These are phyloP conservation scores for Aphyosemion australe DNA, from an alignment of 2,113 vertebrate species.

Conservation along the genomic window DNA sequence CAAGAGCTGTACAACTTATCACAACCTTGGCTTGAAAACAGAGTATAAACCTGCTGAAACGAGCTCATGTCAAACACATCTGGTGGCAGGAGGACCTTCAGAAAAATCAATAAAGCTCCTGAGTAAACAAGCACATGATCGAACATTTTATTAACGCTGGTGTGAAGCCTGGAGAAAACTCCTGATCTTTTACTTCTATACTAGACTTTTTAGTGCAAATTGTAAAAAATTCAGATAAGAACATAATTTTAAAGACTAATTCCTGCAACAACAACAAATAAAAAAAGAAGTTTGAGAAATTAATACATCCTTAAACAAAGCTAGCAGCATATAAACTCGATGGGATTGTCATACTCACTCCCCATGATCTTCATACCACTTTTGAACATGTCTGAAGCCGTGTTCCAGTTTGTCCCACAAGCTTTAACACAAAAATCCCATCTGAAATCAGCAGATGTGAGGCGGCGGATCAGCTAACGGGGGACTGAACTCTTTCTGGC, in stretches of 20 bases:
- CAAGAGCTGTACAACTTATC: background rate
- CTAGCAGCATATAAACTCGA: background rate
- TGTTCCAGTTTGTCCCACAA: conserved; percentile 21
- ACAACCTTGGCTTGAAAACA: conserved; percentile 1
- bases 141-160: conserved; percentile 43
- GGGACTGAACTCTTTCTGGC: conserved; percentile 43
- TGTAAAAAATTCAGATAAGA: too few species aligned
- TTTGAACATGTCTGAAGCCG: conserved; percentile 59
- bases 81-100: conserved; percentile 37
- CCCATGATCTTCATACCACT: conserved; percentile 69
- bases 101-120: conserved; percentile 63
- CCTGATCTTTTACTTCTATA: background rate
- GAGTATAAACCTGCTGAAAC: conserved; percentile 46
- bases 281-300: background rate
- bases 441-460: conserved; percentile 32
- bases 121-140: conserved; percentile 58
- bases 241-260: background rate
- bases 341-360: conserved; percentile 65
- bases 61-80: conserved; percentile 55
- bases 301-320: background rate
- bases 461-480: conserved; percentile 16
- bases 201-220: too few species aligned
- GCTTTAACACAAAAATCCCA: background rate
- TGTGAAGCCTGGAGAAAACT: conserved; percentile 9
- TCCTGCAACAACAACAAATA: background rate